Base-by-base conservation (phyloP, 2,113 vertebrate species). In the Passer domesticus region DNA sequence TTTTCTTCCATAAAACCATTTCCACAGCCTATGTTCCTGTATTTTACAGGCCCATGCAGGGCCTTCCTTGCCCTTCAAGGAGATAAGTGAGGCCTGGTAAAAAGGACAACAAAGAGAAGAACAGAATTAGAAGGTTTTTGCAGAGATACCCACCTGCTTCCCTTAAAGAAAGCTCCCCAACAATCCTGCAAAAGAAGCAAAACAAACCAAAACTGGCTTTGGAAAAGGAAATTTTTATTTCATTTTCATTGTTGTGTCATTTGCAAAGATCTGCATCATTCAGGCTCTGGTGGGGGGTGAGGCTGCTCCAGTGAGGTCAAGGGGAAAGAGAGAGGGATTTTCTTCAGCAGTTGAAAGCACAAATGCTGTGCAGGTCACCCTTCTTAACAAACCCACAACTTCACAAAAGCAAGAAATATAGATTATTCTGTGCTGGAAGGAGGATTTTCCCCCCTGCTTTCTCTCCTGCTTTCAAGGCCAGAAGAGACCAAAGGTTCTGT, bases 81-180 rank as follows among this genome's bases (percentile, higher is more conserved):
- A 74, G 69, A 25, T 3, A 5, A 25, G n/a, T 89, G n/a, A 59
- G 49, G 24, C 41, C 55, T 93, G 76, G 18, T 28, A 24, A 47
- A 56, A 47, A 78, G 73, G 74, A 88, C 35, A 90, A 76, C 60
- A 96, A 94, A 93, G 58, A 79, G 75, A 78, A 89, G 49, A 95
- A 79, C 44, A 74, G 76, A 94, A 46, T 84, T 84, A 89, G 78
- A 66, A 96, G 39, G 59, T 24, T 93, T 90, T 59, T 89, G 86
- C 83, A 94, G 70, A 96, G 90, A 93, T 77, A 92, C 69, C 44
- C 83, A 92, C 89, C 62, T 82, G 83, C 90, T 97, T 95, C 78
- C 92, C 87, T 95, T 88, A 96, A 94, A 97, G 92, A 58, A 78
- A 92, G 74, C 50, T 96, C 68, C 78, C 72, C 88, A 81, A 67